phyloP scores from a whole-genome alignment of 1,140 invertebrate genomes.

The Ooceraea biroi region DNA sequence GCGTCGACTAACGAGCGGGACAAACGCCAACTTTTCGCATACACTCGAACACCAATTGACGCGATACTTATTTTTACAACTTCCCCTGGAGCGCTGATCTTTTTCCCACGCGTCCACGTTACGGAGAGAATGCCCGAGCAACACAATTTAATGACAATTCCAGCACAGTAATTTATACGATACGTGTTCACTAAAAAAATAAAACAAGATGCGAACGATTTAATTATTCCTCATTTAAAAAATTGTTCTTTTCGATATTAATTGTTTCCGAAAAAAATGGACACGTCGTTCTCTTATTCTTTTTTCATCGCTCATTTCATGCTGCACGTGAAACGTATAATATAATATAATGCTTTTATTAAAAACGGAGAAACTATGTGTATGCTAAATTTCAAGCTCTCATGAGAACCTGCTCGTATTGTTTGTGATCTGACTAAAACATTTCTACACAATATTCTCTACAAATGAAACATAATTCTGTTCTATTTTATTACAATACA shows the following conservation, averaged over 20 bases:
- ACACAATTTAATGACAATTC: not conserved
- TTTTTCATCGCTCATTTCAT: not conserved
- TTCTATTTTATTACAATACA: not conserved
- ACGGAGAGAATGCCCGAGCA: not conserved
- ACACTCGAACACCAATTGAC: conserved; percentile 39
- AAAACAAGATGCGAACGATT: not conserved
- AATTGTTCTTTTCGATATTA: not conserved
- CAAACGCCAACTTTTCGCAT: conserved; percentile 43
- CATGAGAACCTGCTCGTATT: not conserved
- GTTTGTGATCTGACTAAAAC: not conserved
- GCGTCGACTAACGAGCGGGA: conserved; percentile 27
- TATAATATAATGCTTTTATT: not conserved
- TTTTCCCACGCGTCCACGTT: not conserved
- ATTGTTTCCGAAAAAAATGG: not conserved
- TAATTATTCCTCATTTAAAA: not conserved
- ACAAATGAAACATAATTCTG: not conserved
- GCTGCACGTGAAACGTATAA: not conserved
- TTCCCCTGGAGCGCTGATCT: not conserved
- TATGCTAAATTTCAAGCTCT: not conserved
- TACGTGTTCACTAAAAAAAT: not conserved
- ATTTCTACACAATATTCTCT: not conserved
- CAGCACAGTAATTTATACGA: not conserved
- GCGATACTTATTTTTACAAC: conserved; percentile 55
- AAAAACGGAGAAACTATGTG: not conserved
- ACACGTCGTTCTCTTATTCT: not conserved